A percentile compares a stretch with the other conserved stretches of the same genome.
Evolutionary conservation across 2,797 vertebrate species (phyloP).

Genomic region (Bryconaethiops microstoma): DNA sequence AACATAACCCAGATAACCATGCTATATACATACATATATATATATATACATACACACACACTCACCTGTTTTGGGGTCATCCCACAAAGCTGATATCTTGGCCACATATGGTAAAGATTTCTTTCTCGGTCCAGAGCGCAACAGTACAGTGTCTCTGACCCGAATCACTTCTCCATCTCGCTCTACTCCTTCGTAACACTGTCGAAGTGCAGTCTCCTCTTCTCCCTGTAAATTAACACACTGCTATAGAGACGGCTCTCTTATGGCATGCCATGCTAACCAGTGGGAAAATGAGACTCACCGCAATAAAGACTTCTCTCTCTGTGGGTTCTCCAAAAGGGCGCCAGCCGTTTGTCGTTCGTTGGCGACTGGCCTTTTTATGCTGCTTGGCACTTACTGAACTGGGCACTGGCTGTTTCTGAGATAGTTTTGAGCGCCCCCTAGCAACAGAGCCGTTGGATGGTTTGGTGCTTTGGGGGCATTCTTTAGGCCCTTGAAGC

Average conservation of each 20-base stretch:
- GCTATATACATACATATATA: too few species aligned
- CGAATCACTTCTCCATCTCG: constrained; percentile 93
- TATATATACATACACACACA: neutral
- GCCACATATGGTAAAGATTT: constrained; percentile 97
- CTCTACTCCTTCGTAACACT: constrained; percentile 96
- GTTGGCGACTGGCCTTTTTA: constrained; percentile 83
- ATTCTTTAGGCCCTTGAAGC: constrained; percentile 83
- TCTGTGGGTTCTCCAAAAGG: constrained; percentile 89
- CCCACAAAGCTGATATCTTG: constrained; percentile 98
- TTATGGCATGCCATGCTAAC: neutral
- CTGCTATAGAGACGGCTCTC: neutral
- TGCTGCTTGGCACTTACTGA: constrained; percentile 86
- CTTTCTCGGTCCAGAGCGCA: constrained; percentile 94
- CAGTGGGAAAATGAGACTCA: constrained; percentile 71
- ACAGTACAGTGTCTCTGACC: constrained; percentile 92
- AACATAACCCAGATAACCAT: too few species aligned
- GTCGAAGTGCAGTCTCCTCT: constrained; percentile 88
- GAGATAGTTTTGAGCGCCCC: constrained; percentile 76
- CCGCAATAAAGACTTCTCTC: constrained; percentile 94
- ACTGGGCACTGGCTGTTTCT: constrained; percentile 77
- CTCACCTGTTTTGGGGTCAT: constrained; percentile 95
- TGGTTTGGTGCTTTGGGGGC: constrained; percentile 87
- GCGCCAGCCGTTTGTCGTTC: constrained; percentile 96
- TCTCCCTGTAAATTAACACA: constrained; percentile 81
- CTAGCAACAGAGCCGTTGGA: constrained; percentile 85